Percentiles rank a stretch among this genome's conserved stretches.
Evolutionary conservation across 1,140 invertebrate species (phyloP).

Genomic region (Dinothrombium tinctorium): DNA sequence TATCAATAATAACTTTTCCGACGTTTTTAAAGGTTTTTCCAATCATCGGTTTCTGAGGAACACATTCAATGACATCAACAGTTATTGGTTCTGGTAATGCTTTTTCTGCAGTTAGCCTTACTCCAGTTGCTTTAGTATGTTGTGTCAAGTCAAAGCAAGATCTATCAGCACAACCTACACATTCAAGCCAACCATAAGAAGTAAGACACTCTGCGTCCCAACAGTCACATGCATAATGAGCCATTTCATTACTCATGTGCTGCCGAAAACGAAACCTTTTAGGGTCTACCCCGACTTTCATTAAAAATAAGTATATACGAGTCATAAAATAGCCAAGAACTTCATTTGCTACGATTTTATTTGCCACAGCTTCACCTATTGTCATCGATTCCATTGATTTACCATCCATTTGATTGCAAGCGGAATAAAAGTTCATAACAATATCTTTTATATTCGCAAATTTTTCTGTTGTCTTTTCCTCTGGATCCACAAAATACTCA

Average conservation of each 20-base stretch:
- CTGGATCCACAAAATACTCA: slow-evolving; percentile 94
- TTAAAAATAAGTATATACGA: slow-evolving; percentile 68
- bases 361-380: slow-evolving; percentile 50
- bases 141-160: slow-evolving; percentile 90
- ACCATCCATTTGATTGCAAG: slow-evolving; percentile 77
- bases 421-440: slow-evolving; percentile 61
- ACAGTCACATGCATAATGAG: slow-evolving; percentile 98
- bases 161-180: slow-evolving; percentile 95
- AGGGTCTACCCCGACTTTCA: slow-evolving; percentile 63
- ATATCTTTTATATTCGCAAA: slow-evolving; percentile 52
- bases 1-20: slow-evolving; percentile 56
- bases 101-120: slow-evolving; percentile 71
- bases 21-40: slow-evolving; percentile 88
- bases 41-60: slow-evolving; percentile 56
- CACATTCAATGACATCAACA: slow-evolving; percentile 35
- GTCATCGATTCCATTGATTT: slow-evolving; percentile 40
- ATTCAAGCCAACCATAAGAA: slow-evolving; percentile 96
- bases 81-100: slow-evolving; percentile 51
- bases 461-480: slow-evolving; percentile 66
- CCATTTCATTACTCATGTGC: slow-evolving; percentile 99
- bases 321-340: slow-evolving; percentile 96
- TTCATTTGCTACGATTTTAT: slow-evolving; percentile 74
- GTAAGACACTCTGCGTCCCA: slow-evolving; percentile 95
- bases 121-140: slow-evolving; percentile 73
- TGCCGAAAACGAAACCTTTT: slow-evolving; percentile 78